phyloP scores from a whole-genome alignment of 2,113 vertebrate genomes.

The Zapornia atra region DNA sequence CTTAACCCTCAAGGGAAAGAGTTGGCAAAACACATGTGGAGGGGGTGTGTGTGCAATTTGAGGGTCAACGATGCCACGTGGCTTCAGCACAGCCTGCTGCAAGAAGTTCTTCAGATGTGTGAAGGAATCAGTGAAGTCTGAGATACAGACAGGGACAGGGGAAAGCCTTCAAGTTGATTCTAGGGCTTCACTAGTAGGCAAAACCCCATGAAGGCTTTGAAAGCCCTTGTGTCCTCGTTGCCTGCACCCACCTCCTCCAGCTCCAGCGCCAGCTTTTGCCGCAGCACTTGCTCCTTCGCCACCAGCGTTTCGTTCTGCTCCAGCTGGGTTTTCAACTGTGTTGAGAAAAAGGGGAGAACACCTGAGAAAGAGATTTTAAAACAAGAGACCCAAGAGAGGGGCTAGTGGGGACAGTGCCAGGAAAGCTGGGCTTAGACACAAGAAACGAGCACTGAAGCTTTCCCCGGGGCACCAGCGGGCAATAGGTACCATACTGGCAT shows the following conservation, averaged over 20 bases:
- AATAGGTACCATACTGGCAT: background rate
- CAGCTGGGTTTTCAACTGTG: constrained; percentile 81
- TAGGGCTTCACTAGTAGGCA: background rate
- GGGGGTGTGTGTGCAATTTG: background rate
- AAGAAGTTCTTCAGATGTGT: background rate
- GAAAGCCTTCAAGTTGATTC: background rate
- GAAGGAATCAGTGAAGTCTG: background rate
- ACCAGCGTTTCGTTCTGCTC: constrained; percentile 73
- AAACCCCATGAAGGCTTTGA: background rate
- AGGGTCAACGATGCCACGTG: background rate
- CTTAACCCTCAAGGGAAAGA: background rate
- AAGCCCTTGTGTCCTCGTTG: accelerated
- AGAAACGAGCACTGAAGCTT: background rate
- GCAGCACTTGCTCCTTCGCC: constrained; percentile 75
- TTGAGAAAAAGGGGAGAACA: background rate
- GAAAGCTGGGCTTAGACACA: background rate
- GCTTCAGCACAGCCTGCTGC: background rate
- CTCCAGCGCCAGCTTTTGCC: constrained; percentile 79
- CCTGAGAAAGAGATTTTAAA: background rate
- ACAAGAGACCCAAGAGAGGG: background rate
- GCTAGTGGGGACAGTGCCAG: background rate
- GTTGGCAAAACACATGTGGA: background rate
- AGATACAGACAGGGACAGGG: background rate
- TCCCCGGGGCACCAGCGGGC: background rate
- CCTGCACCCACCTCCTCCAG: constrained; percentile 82